Evolutionary conservation across 2,888 invertebrate species (phyloP), one percentile per base, ranked within the genome.

Genomic region (Acleris emargana): DNA sequence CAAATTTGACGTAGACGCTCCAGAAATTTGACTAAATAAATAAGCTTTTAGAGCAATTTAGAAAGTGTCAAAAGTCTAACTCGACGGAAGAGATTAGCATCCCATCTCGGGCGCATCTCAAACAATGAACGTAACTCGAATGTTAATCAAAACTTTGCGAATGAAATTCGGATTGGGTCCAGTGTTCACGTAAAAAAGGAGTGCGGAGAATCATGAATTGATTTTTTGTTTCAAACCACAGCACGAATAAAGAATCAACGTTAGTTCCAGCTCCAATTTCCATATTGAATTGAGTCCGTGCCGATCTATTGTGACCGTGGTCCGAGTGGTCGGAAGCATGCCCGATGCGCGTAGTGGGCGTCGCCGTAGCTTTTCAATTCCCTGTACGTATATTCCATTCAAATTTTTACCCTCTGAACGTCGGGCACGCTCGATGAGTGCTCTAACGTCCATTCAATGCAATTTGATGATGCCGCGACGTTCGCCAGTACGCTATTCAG

Each of bases 391-490:
- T 85, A 86, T 86, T 83, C 89, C 84, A 92, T 92, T 91, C 90
- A 91, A 89, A 91, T 91, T 92, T 92, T 92, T 91, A 87, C 89
- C 90, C 91, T 83, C 82, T 80, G 76, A 79, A 76, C 81, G 76
- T 71, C 73, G 78, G 78, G 80, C 77, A 83, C 83, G 86, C 81
- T 85, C 86, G 81, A 88, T 81, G 87, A 90, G 91, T 86, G 85
- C 88, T 87, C 88, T 86, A 86, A 84, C 88, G 86, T 82, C 84
- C 87, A 85, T 88, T 91, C 86, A 88, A 77, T 88, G 89, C 90
- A 89, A 91, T 91, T 92, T 89, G 89, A 89, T 89, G 89, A 88
- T 89, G 88, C 90, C 82, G 79, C 81, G 80, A 79, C 84, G 84
- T 54, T 42, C 50, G 53, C 54, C 18, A 49, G 84, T 81, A 76